These are phyloP conservation scores for Dendrocopos noguchii DNA, from an alignment of 2,113 vertebrate genomes.

Conservation along the genomic window DNA sequence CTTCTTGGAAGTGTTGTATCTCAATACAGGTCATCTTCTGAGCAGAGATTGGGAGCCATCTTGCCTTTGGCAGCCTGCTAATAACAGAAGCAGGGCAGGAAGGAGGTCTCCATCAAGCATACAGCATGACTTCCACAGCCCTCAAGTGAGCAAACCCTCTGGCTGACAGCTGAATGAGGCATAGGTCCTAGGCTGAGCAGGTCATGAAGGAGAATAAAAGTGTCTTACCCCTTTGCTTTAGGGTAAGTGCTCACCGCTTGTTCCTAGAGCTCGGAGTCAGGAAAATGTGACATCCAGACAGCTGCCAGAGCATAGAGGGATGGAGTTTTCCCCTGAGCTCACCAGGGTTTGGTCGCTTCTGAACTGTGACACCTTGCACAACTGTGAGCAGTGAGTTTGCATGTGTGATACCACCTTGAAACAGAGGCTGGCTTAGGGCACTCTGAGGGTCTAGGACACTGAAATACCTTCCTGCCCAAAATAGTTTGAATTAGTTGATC, in stretches of 20 bases:
- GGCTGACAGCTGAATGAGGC: not conserved
- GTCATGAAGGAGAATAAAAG: not conserved
- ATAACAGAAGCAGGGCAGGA: not conserved
- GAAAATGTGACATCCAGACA: not conserved
- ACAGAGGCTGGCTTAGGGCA: not conserved
- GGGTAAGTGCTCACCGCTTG: not conserved
- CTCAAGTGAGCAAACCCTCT: not conserved
- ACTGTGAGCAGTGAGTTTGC: not conserved
- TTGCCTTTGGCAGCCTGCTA: not conserved
- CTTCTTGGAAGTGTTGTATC: not conserved
- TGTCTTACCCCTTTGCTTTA: not conserved
- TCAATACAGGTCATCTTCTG: not conserved
- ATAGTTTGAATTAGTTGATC: not conserved
- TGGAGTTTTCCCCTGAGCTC: not conserved
- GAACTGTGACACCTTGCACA: not conserved
- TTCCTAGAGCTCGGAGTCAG: not conserved
- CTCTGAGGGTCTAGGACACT: not conserved
- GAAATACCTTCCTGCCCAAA: not conserved
- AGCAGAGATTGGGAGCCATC: not conserved
- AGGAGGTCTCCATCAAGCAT: not conserved
- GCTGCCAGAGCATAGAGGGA: not conserved
- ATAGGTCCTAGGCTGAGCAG: not conserved
- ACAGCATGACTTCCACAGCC: not conserved
- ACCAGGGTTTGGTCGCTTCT: not conserved
- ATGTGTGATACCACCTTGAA: not conserved